These are phyloP conservation scores for Girardinus metallicus DNA, from an alignment of 2,797 vertebrate genomes.

Conservation along the genomic window DNA sequence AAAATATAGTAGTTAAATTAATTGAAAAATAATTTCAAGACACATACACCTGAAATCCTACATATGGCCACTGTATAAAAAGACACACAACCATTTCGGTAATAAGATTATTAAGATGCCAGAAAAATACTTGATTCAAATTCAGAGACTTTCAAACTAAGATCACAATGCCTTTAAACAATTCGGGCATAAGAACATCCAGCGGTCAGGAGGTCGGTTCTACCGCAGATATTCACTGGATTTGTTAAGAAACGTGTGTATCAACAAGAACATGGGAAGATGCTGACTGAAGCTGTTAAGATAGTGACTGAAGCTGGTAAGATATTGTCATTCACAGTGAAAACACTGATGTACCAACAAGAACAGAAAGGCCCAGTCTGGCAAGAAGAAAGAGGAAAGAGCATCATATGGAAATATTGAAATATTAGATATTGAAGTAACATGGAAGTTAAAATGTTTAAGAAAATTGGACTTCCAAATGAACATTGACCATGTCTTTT, in stretches of 20 bases:
- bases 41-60: background rate
- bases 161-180: background rate
- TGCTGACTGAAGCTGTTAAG: background rate
- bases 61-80: background rate
- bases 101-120: background rate
- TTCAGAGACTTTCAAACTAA: background rate
- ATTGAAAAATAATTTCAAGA: background rate
- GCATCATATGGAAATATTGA: background rate
- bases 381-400: background rate
- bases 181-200: background rate
- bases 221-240: background rate
- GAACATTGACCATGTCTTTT: background rate
- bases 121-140: background rate
- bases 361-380: background rate
- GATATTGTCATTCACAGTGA: background rate
- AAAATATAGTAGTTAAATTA: background rate
- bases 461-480: background rate
- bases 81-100: background rate
- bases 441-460: background rate
- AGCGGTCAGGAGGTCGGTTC: background rate
- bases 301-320: no score
- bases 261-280: background rate
- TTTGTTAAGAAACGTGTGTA: background rate
- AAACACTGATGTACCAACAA: background rate
- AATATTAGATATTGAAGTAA: background rate